Evolutionary conservation across 2,113 vertebrate genomes (phyloP).

Genomic region (Ptilonorhynchus violaceus): DNA sequence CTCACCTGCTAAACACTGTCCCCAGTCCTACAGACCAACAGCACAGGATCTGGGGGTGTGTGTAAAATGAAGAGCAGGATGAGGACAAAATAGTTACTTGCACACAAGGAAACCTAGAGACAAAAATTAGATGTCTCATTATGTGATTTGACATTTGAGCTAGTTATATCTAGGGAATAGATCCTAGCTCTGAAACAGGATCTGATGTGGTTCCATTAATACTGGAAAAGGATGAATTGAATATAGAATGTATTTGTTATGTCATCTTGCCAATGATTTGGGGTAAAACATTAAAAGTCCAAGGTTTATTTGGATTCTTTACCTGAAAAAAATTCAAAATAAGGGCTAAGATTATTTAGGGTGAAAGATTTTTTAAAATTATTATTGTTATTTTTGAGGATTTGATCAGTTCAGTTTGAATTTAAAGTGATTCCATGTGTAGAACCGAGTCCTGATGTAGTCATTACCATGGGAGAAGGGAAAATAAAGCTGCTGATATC

Average conservation of each 20-base stretch:
- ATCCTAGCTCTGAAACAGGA: neutral
- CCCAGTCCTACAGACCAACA: neutral
- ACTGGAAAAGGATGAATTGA: neutral
- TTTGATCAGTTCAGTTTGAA: neutral
- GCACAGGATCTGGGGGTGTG: neutral
- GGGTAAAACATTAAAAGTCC: neutral
- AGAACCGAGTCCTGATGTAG: neutral
- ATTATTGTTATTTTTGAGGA: neutral
- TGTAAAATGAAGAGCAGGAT: neutral
- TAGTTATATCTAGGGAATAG: neutral
- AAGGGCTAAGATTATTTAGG: neutral
- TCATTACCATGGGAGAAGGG: neutral
- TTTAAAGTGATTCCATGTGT: neutral
- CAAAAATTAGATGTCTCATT: neutral
- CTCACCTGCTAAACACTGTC: neutral
- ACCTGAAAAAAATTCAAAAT: neutral
- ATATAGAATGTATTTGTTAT: neutral
- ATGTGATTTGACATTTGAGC: neutral
- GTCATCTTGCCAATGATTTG: neutral
- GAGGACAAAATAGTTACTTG: neutral
- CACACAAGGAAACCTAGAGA: neutral
- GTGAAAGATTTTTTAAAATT: neutral
- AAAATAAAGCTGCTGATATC: neutral
- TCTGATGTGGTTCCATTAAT: neutral
- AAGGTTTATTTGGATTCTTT: neutral